Base-by-base conservation (phyloP, 2,888 invertebrate genomes). In the Leptinotarsa tumamoca region DNA sequence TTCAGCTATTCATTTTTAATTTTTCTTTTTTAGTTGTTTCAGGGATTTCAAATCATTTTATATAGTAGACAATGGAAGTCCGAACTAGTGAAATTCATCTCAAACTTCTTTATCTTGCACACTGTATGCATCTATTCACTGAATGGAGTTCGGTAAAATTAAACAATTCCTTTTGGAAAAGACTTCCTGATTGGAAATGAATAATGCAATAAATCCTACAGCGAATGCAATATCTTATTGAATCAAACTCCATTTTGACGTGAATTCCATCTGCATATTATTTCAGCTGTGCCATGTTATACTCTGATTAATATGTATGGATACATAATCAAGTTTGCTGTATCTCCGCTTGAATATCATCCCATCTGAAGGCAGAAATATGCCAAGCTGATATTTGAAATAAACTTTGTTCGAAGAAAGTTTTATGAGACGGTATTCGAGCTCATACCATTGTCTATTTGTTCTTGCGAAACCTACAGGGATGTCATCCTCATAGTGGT, bases 241-340 rank as follows among this genome's bases (percentile, higher is more conserved):
- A 58, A 70, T 21, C 23, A 18, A 54, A 58, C 49, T 33, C 70
- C 43, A 58, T 18, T 18, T 49, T 69, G 73, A 68, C 17, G 50
- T 21, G n/a, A 27, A 73, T 68, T 68, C 23, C 68, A 73, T 73
- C 68, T 69, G 63, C 68, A 69, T 68, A 68, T 73, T 69, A 50
- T 73, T 58, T 68, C 70, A 69, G 56, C 33, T 50, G 50, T 51
- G 61, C 68, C 17, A 63, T 50, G 68, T 73, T n/a, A 68, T 69
- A 67, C 69, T 69, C 73, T 73, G 17, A 68, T 68, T 68, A 69
- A 68, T 68, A 68, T 73, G 73, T 73, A 72, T 67, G 73, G 49
- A 51, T 68, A 68, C 73, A 73, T 72, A 71, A 71, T 63, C 63
- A 63, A 63, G 33, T 33, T 63, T 27, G 63, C 43, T 33, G 43